Percentiles rank a stretch among this genome's conserved stretches.
These are phyloP conservation scores for Scaeva pyrastri DNA, from an alignment of 2,888 invertebrate species.

Conservation along the genomic window DNA sequence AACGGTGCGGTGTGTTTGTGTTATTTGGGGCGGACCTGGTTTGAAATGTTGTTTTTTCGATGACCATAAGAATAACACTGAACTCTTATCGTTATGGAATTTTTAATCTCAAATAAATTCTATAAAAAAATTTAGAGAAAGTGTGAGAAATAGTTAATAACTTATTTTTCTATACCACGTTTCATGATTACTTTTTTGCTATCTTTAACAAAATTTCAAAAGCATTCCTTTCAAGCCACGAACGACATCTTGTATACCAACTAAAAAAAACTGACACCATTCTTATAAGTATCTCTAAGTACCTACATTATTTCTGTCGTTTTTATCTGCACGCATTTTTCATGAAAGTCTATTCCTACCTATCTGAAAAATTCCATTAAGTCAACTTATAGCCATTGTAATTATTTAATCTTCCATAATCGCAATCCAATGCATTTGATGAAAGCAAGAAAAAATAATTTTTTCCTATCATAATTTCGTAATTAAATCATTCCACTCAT, in stretches of 20 bases:
- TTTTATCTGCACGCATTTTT: neutral
- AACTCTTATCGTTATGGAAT: too few relatives aligned
- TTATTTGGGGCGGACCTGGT: conserved; percentile 41
- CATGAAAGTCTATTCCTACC: neutral
- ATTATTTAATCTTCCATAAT: conserved; percentile 69
- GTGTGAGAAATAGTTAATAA: conserved; percentile 1
- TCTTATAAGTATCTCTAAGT: neutral
- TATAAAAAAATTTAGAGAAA: too few relatives aligned
- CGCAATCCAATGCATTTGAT: conserved; percentile 38
- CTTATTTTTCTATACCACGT: neutral
- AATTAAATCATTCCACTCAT: conserved; percentile 69
- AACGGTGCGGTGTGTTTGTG: conserved; percentile 35
- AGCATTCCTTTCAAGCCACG: neutral
- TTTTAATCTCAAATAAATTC: too few relatives aligned
- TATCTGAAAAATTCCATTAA: conserved; percentile 45
- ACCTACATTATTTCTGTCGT: neutral
- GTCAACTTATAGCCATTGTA: conserved; percentile 37
- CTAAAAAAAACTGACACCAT: conserved; percentile 15
- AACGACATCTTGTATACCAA: neutral
- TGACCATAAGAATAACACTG: conserved; percentile 38
- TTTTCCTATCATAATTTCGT: conserved; percentile 58
- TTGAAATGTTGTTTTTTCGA: conserved; percentile 16
- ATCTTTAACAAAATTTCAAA: conserved; percentile 1
- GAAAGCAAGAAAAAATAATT: conserved; percentile 17
- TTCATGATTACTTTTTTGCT: neutral